Base-by-base conservation (phyloP, 2,888 invertebrate species). In the Limenitis camilla region DNA sequence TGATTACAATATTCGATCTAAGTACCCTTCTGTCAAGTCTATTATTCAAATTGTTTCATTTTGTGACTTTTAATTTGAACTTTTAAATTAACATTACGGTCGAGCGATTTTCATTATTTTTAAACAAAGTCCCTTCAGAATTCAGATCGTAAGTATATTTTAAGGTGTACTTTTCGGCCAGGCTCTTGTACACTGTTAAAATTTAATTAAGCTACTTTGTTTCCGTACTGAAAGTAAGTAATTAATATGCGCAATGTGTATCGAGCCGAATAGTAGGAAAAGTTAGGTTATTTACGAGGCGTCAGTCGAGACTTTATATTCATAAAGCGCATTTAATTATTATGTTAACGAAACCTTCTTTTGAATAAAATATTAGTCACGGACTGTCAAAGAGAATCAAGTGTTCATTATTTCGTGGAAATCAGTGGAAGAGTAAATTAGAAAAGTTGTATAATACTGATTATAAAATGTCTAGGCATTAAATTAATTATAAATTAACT, bases 271-370 rank as follows among this genome's bases (percentile, higher is more conserved):
- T 74, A 78, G 73, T 77, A 77, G 69, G 72, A 81, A 81, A 82
- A 85, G 78, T 85, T 83, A 30, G 56, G 71, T 70, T 81, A 78
- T 83, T 84, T 81, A 75, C 72, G 69, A 72, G 76, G 80, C 78
- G 84, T 81, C 77, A 76, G 77, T 75, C 74, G 78, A 74, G 74
- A 80, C 69, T 85, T 85, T 78, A 75, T 84, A 86, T 87, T 86
- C 86, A 86, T 82, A 81, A 84, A 81, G 77, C 76, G 81, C 76
- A 74, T 86, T 84, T 86, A 85, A 86, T 86, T 86, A 86, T 81
- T 82, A 86, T 86, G 85, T 80, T 80, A 87, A 87, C 82, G 83
- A 83, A 81, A 77, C 76, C 78, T 76, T 73, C 80, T 77, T 80
- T 77, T 86, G 86, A 85, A 87, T 87, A 85, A 84, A 82, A 84